Evolutionary conservation across 2,888 invertebrate species (phyloP).

Genomic region (Coelopa pilipes): DNA sequence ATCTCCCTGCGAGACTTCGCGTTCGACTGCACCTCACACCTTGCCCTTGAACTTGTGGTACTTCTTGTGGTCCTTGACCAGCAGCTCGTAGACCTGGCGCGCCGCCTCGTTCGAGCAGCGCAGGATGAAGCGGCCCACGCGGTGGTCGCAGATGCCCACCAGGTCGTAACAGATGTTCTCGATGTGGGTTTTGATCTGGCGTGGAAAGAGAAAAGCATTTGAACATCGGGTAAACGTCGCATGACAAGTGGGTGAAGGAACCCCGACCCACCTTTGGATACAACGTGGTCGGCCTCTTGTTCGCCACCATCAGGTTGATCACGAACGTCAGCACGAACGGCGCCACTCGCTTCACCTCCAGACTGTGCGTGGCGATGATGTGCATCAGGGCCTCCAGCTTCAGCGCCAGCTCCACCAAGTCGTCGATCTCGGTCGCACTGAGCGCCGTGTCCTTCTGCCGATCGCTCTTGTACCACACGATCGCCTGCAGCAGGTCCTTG

Average conservation of each 20-base stretch:
- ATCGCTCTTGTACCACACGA: slow-evolving; percentile 63
- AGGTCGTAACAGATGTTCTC: slow-evolving; percentile 63
- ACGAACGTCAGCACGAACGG: slow-evolving; percentile 61
- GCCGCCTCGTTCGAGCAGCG: slow-evolving; percentile 64
- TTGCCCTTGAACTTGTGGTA: slow-evolving; percentile 66
- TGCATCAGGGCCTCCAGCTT: slow-evolving; percentile 61
- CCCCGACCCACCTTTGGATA: slow-evolving; percentile 62
- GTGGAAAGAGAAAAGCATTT: slow-evolving; percentile 25
- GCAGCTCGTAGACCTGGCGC: slow-evolving; percentile 58
- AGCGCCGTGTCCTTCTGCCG: slow-evolving; percentile 57
- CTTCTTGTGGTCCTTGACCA: slow-evolving; percentile 64
- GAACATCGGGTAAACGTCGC: neutral
- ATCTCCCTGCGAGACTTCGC: too few species aligned
- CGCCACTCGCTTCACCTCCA: slow-evolving; percentile 62
- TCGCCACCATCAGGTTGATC: slow-evolving; percentile 62
- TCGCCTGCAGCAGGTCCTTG: slow-evolving; percentile 60
- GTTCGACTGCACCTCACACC: slow-evolving; percentile 49
- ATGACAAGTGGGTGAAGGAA: too few species aligned
- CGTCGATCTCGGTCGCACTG: slow-evolving; percentile 55
- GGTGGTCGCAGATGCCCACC: slow-evolving; percentile 63
- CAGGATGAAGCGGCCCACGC: slow-evolving; percentile 61
- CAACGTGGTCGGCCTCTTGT: slow-evolving; percentile 62
- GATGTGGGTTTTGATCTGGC: slow-evolving; percentile 63
- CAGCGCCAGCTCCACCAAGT: slow-evolving; percentile 57
- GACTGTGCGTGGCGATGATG: slow-evolving; percentile 52